These are phyloP conservation scores for Galaxias olidus DNA, from an alignment of 2,797 vertebrate genomes.

Conservation along the genomic window DNA sequence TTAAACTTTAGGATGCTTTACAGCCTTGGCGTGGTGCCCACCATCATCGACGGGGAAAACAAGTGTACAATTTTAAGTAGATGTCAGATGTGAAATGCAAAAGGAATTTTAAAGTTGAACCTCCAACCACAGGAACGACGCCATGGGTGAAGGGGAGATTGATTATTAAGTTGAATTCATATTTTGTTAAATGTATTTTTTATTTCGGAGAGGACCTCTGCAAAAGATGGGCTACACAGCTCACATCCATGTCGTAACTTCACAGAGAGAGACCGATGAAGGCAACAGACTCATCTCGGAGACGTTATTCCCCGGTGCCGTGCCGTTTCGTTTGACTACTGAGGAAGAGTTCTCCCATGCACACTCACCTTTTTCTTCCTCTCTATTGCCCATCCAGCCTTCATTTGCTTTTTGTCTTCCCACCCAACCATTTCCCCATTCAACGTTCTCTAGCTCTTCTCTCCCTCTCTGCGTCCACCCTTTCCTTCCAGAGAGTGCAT, in stretches of 20 bases:
- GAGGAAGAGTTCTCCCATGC: neutral
- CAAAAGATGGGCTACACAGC: too few species aligned
- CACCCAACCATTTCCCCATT: constrained; percentile 9
- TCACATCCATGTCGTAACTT: too few species aligned
- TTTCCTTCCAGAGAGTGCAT: neutral
- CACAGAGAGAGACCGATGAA: too few species aligned
- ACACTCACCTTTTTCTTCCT: constrained; percentile 26
- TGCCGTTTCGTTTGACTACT: too few species aligned
- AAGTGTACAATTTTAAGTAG: constrained; percentile 52
- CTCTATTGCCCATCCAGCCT: constrained; percentile 35
- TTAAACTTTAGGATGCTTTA: constrained; percentile 68
- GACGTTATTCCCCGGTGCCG: too few species aligned
- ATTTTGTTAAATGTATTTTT: constrained; percentile 36
- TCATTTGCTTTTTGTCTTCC: constrained; percentile 16
- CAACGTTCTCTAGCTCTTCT: constrained; percentile 5
- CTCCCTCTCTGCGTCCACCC: constrained; percentile 30
- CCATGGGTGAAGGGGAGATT: constrained; percentile 44
- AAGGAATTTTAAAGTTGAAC: constrained; percentile 45
- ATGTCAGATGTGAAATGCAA: constrained; percentile 23
- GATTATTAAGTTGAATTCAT: constrained; percentile 59
- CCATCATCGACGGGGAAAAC: constrained; percentile 56
- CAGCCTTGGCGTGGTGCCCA: constrained; percentile 40
- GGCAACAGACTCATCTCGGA: constrained; percentile 27
- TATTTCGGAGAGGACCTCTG: neutral
- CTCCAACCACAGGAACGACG: constrained; percentile 23